Conservation (phyloP, 2,113 vertebrate species). For the Lagopus muta region DNA sequence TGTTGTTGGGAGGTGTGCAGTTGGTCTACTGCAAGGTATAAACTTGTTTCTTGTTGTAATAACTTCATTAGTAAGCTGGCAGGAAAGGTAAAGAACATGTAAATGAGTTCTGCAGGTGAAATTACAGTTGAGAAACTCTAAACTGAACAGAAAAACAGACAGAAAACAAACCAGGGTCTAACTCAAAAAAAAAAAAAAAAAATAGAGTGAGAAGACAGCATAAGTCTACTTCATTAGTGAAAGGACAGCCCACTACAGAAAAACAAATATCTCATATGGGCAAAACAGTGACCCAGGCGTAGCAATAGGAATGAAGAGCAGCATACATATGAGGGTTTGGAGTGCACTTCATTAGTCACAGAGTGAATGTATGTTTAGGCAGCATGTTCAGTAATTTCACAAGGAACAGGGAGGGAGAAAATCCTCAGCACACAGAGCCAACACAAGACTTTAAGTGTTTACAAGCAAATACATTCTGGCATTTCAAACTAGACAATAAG, state of each 20-base stretch:
- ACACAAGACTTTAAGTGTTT: neutral
- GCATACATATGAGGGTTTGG: neutral
- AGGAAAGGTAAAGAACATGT: neutral
- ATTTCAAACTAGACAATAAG: neutral
- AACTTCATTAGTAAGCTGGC: slow-evolving; percentile 21
- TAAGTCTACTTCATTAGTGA: neutral
- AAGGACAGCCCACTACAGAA: neutral
- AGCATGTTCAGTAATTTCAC: neutral
- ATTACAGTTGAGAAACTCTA: neutral
- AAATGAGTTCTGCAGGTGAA: neutral
- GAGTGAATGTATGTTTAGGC: neutral
- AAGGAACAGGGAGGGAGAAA: neutral
- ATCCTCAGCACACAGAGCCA: neutral
- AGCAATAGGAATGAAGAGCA: neutral
- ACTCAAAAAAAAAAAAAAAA: neutral
- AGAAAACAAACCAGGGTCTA: neutral
- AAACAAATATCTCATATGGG: neutral
- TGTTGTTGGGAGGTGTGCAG: neutral
- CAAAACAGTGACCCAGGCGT: neutral
- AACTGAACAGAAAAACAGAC: neutral
- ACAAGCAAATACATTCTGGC: neutral
- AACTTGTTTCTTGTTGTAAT: neutral
- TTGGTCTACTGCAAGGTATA: neutral
- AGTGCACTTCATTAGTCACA: neutral
- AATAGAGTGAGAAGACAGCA: neutral